Evolutionary conservation across 2,888 invertebrate species (phyloP).

Genomic region (Lithosia quadra): DNA sequence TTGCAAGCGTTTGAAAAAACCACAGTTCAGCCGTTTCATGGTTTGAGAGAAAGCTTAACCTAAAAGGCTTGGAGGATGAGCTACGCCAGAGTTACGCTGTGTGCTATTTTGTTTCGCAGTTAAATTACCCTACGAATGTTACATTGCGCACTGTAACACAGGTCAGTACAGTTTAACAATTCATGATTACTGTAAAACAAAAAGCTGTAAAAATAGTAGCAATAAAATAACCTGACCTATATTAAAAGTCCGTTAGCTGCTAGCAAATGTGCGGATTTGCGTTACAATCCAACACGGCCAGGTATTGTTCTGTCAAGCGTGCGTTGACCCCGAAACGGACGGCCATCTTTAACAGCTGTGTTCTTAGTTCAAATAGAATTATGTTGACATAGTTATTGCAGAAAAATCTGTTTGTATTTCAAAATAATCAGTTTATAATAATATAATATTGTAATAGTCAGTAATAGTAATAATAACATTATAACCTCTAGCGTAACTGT

Average conservation of each 20-base stretch:
- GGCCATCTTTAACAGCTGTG: conserved; percentile 50
- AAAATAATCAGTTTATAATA: not conserved
- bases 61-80: too few relatives aligned
- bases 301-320: conserved; percentile 56
- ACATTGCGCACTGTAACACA: not conserved
- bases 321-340: conserved; percentile 41
- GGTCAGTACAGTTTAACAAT: not conserved
- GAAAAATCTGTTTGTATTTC: not conserved
- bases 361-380: conserved; percentile 36
- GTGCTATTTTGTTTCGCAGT: too few relatives aligned
- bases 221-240: conserved; percentile 34
- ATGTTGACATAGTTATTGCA: not conserved
- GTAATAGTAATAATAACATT: too few relatives aligned
- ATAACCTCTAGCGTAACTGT: not conserved
- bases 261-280: conserved; percentile 50
- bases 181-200: conserved; percentile 14
- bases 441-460: too few relatives aligned
- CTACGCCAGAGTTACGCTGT: too few relatives aligned
- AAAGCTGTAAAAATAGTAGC: conserved; percentile 13
- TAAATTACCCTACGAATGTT: too few relatives aligned
- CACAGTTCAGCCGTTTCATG: too few relatives aligned
- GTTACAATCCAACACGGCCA: conserved; percentile 49
- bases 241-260: conserved; percentile 34
- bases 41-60: too few relatives aligned
- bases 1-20: too few relatives aligned